Evolutionary conservation across 1,140 invertebrate species (phyloP), one percentile per base, ranked within the genome.

Genomic region (Drosophila ananassae): DNA sequence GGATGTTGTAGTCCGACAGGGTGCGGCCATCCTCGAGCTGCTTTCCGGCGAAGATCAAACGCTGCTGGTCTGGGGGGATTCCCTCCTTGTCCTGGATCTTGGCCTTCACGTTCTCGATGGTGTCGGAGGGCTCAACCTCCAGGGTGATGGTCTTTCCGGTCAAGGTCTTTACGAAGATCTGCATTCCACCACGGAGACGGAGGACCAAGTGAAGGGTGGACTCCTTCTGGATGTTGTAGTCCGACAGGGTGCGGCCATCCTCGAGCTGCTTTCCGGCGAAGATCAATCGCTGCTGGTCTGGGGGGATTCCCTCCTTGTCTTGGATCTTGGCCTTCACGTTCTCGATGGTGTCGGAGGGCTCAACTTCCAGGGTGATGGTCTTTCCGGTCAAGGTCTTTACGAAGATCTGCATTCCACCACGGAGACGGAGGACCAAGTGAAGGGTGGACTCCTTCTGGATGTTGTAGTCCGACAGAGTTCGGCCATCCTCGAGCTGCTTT

Each of bases 401-500:
- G 92, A 96, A 96, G 85, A 96, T 96, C 92, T 93, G 95, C 95
- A 93, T 97, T 94, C 96, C 95, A 95, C 96, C 94, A 93, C 96
- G 93, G 25, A 97, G 93, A 92, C 96, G 94, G 3, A 97, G 92
- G 3, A 98, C 97, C 83, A 98, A 93, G 91, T 98, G 97, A 52
- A 98, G 94, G 2, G 97, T 98, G 1, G 97, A 98, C 92, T 98
- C 97, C 91, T 96, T 97, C 82, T 97, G 96, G 80, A 97, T 97
- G 90, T 96, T 96, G 91, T 96, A 97, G 83, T 97, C 96, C 2
- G 94, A 59, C 95, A 96, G 90, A 0, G 95, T 96, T 3, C 95
- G 93, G 0, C 95, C 95, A 93, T 96, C 95, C 74, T 95, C 95
- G 0, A 96, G 85, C 84, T 96, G 95, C 79, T 95, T 95, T 0